These are phyloP conservation scores for Podarcis siculus DNA, from an alignment of 2,797 vertebrate genomes.

Conservation along the genomic window DNA sequence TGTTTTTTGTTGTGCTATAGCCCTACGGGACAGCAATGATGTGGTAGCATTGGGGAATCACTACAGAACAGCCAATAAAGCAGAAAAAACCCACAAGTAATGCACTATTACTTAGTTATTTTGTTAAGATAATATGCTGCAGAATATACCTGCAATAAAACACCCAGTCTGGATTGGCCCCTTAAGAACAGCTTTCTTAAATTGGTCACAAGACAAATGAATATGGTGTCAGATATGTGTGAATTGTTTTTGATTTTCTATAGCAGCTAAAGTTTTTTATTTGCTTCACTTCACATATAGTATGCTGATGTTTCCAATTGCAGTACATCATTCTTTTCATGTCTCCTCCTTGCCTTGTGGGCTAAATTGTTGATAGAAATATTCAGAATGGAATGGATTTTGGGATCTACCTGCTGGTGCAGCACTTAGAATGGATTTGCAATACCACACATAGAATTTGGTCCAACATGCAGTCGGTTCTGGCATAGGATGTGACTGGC, in stretches of 20 bases:
- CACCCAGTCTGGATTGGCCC: too few species aligned
- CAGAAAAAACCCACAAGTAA: too few species aligned
- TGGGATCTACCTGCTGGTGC: rapidly evolving
- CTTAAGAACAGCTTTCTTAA: constrained; percentile 51
- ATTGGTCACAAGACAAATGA: constrained; percentile 45
- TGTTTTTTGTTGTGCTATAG: too few species aligned
- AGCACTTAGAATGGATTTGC: background rate
- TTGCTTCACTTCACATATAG: constrained; percentile 45
- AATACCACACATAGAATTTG: background rate
- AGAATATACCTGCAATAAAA: too few species aligned
- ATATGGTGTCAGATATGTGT: constrained; percentile 53
- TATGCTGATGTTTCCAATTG: constrained; percentile 41
- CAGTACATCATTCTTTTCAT: constrained; percentile 42
- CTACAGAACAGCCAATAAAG: too few species aligned
- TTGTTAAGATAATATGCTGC: too few species aligned
- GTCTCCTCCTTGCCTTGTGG: constrained; percentile 16
- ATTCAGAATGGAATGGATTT: constrained; percentile 11
- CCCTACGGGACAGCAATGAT: too few species aligned
- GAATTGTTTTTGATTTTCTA: constrained; percentile 49
- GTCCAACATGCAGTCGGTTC: background rate
- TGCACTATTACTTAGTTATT: too few species aligned
- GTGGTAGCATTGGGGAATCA: too few species aligned
- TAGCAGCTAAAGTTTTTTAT: constrained; percentile 43
- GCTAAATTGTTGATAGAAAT: constrained; percentile 29
- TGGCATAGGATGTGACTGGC: background rate